Evolutionary conservation across 2,888 invertebrate genomes (phyloP), one percentile per base, ranked within the genome.

Genomic region (Leucozona laternaria): DNA sequence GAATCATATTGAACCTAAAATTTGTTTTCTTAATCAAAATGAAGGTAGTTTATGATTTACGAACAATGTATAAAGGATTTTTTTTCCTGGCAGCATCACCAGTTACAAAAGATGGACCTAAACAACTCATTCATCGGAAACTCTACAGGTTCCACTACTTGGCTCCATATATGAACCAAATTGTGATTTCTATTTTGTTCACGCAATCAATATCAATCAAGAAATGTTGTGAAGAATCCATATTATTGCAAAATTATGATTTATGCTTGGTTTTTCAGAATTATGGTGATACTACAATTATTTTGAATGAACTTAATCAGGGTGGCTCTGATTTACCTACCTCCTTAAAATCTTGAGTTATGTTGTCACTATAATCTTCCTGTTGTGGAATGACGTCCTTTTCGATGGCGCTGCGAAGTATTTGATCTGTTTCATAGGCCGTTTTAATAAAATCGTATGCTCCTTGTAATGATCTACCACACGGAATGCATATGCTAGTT

Each of bases 381-480:
- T 34, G 8, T 3, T n/a, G 7, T 11, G 17, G 10, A 31, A 2
- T 17, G 5, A 0, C 20, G 11, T 13, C 15, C 0, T 62, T 13
- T 15, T 48, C 10, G 11, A 53, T 17, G 20, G 50, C 64, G 17
- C 34, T 28, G 8, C 85, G 85, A 5, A 85, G 62, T 3, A 62
- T n/a, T n/a, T 48, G 22, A 43, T 85, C 85, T 6, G 85, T 55
- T 40, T 78, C 58, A 20, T 8, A 20, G 6, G 86, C 40, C 3
- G 58, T 40, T 79, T 82, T 81, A 8, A 86, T 45, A 50, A 86
- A 86, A 15, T 79, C 82, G 22, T 79, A 86, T 1, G 78, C 73
- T 72, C 64, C 58, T 34, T 86, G 78, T 8, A 86, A 45, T 6
- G 78, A 58, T 71, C 28, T 53, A 8, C 78, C 78, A 48, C 86